Conservation (phyloP, 2,797 vertebrate species). For the Lepidocolaptes lacrymiger region DNA sequence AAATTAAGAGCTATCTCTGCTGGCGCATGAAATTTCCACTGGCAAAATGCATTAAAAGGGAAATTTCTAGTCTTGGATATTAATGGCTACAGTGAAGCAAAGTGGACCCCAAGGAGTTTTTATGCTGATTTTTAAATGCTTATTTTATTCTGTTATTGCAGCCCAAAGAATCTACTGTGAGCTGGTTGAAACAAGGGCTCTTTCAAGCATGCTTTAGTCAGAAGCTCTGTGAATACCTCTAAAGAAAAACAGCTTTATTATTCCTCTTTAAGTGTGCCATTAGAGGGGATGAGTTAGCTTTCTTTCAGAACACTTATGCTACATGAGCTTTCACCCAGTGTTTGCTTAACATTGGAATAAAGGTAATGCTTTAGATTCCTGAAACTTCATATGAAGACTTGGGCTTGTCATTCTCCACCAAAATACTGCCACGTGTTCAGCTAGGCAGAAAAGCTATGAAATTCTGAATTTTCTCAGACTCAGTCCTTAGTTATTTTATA, state of each 20-base stretch:
- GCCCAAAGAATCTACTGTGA: background rate
- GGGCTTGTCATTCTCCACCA: background rate
- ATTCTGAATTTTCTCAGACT: background rate
- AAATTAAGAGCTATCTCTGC: background rate
- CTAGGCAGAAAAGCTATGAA: background rate
- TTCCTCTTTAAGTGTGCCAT: background rate
- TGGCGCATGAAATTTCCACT: background rate
- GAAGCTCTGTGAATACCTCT: background rate
- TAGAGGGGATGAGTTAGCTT: background rate
- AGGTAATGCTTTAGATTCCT: background rate
- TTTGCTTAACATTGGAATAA: background rate
- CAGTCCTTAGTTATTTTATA: background rate
- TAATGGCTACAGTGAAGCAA: background rate
- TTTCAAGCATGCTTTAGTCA: background rate
- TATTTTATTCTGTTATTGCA: background rate
- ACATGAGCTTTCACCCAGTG: background rate
- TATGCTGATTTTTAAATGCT: conserved; percentile 9
- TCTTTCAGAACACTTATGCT: background rate
- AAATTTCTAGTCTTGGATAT: background rate
- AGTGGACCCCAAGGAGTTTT: conserved; percentile 2
- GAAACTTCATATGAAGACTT: background rate
- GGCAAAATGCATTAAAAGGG: background rate
- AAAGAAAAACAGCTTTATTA: background rate
- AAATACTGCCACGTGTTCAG: background rate
- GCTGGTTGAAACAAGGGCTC: background rate